Conservation (phyloP, 1,140 invertebrate species). For the Drosophila melanica region DNA sequence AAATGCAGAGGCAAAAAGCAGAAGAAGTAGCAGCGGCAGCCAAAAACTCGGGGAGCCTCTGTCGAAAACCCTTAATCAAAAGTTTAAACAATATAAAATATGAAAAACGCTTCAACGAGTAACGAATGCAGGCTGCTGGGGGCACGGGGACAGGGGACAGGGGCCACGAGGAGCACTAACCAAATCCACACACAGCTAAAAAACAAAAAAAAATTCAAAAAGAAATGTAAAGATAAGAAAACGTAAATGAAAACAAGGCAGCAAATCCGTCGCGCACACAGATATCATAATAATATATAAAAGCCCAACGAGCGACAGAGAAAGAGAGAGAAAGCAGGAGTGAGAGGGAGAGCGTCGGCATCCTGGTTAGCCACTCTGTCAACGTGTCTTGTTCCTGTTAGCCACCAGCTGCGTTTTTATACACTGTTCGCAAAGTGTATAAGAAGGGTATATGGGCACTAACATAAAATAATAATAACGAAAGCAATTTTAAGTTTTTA, state of each 20-base stretch:
- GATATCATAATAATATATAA: constrained; percentile 60
- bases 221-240: constrained; percentile 19
- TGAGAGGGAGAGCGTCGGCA: background rate
- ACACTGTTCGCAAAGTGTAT: background rate
- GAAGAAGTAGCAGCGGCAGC: constrained; percentile 31
- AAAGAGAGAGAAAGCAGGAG: background rate
- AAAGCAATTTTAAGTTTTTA: too few species aligned
- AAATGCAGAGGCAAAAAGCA: constrained; percentile 54
- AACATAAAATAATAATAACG: too few species aligned
- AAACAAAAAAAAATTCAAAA: constrained; percentile 1
- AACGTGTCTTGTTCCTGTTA: constrained; percentile 12
- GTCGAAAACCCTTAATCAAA: constrained; percentile 74
- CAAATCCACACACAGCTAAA: constrained; percentile 18
- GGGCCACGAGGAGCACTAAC: background rate
- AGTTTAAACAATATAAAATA: constrained; percentile 79
- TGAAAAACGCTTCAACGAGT: constrained; percentile 55
- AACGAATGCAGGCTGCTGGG: constrained; percentile 9
- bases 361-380: constrained; percentile 26
- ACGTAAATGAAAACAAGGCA: constrained; percentile 19
- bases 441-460: too few species aligned
- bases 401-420: constrained; percentile 35
- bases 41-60: constrained; percentile 16
- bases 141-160: background rate
- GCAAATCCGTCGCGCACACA: constrained; percentile 48
- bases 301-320: background rate